Percentiles rank a stretch among this genome's conserved stretches.
phyloP scores from a whole-genome alignment of 1,140 invertebrate genomes.

The Drosophila melanogaster region DNA sequence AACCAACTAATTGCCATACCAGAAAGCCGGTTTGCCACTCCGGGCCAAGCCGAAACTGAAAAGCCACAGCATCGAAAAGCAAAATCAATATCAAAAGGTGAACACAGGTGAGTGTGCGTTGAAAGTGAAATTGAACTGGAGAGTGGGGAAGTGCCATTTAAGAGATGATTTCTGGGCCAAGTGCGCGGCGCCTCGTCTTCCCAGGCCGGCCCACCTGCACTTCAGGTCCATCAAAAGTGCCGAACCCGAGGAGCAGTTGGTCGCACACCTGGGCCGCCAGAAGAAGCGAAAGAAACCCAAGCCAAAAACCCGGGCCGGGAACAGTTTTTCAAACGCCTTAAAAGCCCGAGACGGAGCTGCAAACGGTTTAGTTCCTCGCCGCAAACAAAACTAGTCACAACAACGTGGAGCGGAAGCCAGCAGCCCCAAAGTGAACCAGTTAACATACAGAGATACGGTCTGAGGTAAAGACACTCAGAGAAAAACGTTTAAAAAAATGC shows the following conservation, averaged over 20 bases:
- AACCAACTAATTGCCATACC: conserved; percentile 57
- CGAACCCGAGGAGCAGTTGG: conserved; percentile 49
- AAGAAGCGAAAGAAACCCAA: conserved; percentile 14
- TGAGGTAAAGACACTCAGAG: conserved; percentile 17
- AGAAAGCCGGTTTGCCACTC: conserved; percentile 66
- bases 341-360: conserved; percentile 67
- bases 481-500: neutral
- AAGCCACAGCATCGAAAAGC: conserved; percentile 19
- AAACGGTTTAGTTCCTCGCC: conserved; percentile 83
- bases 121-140: conserved; percentile 73
- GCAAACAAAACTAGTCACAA: conserved; percentile 83
- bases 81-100: conserved; percentile 58
- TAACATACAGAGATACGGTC: conserved; percentile 23
- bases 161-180: conserved; percentile 77
- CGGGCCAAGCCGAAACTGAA: conserved; percentile 36
- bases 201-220: conserved; percentile 34
- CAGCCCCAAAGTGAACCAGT: conserved; percentile 53
- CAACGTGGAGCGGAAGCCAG: conserved; percentile 64
- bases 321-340: conserved; percentile 62
- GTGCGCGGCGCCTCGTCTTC: conserved; percentile 39
- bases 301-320: conserved; percentile 28
- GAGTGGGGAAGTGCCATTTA: conserved; percentile 59
- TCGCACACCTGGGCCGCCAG: conserved; percentile 39
- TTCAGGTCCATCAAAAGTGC: conserved; percentile 34
- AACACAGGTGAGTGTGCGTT: conserved; percentile 57